Base-by-base conservation (phyloP, 2,113 vertebrate genomes). In the Phylloscopus whistleri region DNA sequence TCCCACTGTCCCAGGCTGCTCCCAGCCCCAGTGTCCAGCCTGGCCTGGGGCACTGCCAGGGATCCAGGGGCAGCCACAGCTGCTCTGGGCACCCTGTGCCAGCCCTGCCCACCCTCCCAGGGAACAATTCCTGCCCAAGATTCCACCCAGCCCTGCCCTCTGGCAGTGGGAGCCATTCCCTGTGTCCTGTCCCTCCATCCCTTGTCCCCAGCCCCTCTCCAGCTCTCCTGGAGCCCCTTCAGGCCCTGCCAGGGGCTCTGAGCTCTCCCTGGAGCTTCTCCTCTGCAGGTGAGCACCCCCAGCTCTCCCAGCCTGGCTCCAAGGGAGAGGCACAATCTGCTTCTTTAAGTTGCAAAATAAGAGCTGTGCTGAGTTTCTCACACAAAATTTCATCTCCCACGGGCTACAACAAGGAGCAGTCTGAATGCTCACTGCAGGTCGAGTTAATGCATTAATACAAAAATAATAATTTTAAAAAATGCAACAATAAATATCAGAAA, bases 331-430 rank as follows among this genome's bases (percentile, higher is more conserved):
- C 17, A 23, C 3, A 39, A 66, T 41, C 46, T 72, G 19, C 16
- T 92, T 14, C 3, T 27, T 87, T 10, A 17, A 13, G 9, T 5
- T 51, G 27, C 26, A 62, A 73, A 59, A 37, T 15, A 11, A 66
- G 30, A 28, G 24, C 46, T 33, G 28, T 11, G 4, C 35, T 53
- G 55, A 28, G 7, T 22, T 16, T 24, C 43, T 52, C 5, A 6
- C 1, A 9, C 1, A 46, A 15, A 78, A 52, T 7, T 19, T 37
- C 4, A 2, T 18, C 3, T 37, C 48, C 10, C 26, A 27, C 0
- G 0, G 16, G 30, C 33, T 56, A 16, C 64, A 41, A 14, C 41
- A 19, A 72, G n/a, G 56, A 28, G 10, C 1, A 30, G 9, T 12
- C n/a, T 66, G 16, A 12, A 5, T 2, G 13, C 8, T 82, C 33